Conservation (phyloP, 2,797 vertebrate species). For the Ptychadena robeensis region DNA sequence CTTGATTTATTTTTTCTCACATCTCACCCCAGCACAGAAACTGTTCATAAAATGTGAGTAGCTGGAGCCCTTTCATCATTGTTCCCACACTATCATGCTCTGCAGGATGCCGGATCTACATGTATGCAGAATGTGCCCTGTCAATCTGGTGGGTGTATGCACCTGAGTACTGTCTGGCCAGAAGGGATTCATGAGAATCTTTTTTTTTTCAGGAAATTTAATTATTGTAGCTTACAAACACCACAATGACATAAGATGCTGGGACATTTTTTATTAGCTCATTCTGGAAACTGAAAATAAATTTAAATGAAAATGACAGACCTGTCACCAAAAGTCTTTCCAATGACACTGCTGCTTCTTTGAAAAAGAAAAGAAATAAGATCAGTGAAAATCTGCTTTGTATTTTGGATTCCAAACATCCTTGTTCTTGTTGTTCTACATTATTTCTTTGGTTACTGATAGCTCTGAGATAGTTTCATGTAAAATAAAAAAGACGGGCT, state of each 20-base stretch:
- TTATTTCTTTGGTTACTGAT: constrained; percentile 66
- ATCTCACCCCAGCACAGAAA: background rate
- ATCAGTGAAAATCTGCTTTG: background rate
- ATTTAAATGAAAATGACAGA: background rate
- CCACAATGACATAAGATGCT: background rate
- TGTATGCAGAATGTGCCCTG: background rate
- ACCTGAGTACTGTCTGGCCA: constrained; percentile 1
- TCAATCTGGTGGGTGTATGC: constrained; percentile 1
- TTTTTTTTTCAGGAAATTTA: background rate
- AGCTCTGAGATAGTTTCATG: constrained; percentile 65
- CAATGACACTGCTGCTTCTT: background rate
- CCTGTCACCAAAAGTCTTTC: background rate
- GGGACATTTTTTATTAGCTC: background rate
- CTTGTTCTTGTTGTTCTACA: constrained; percentile 35
- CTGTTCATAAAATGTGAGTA: background rate
- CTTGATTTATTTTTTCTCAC: background rate
- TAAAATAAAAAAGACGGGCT: constrained; percentile 62
- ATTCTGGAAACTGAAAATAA: background rate
- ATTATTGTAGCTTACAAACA: background rate
- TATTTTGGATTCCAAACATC: constrained; percentile 28
- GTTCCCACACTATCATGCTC: background rate
- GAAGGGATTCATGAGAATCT: background rate
- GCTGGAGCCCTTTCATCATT: background rate
- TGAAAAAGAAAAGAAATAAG: constrained; percentile 8
- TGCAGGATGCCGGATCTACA: background rate